Conservation (phyloP, 2,797 vertebrate genomes). For the Falco novaeseelandiae region DNA sequence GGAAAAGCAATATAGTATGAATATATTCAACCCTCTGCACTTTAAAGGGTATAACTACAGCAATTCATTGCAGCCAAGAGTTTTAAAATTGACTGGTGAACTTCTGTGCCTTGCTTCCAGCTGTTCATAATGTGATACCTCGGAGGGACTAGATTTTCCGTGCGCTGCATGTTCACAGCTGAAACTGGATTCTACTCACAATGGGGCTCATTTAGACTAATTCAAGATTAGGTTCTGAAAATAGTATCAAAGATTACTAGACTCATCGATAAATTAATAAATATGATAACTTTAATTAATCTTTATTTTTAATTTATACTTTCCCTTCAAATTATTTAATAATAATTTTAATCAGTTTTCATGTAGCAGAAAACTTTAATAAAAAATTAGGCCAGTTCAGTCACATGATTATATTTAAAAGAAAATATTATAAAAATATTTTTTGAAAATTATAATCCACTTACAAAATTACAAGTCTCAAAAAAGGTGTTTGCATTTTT, state of each 20-base stretch:
- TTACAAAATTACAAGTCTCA: background rate
- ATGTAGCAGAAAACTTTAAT: background rate
- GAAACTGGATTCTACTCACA: background rate
- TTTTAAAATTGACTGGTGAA: background rate
- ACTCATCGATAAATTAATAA: background rate
- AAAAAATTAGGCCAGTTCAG: background rate
- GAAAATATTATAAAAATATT: background rate
- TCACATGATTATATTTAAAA: background rate
- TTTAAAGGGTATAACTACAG: background rate
- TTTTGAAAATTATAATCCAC: background rate
- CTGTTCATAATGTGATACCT: slow-evolving; percentile 7
- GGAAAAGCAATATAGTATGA: background rate
- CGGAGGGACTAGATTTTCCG: background rate
- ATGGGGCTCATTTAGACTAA: background rate
- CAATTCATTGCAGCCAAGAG: background rate
- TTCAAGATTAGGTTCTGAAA: background rate
- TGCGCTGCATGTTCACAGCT: background rate
- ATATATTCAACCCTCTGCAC: background rate
- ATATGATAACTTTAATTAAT: background rate
- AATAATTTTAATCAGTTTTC: background rate
- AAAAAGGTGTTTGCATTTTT: background rate
- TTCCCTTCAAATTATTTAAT: background rate
- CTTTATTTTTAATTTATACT: background rate
- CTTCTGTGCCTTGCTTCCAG: background rate
- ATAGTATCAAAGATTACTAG: background rate